These are phyloP conservation scores for Hirudinaria manillensis DNA, from an alignment of 2,888 invertebrate species.

Conservation along the genomic window DNA sequence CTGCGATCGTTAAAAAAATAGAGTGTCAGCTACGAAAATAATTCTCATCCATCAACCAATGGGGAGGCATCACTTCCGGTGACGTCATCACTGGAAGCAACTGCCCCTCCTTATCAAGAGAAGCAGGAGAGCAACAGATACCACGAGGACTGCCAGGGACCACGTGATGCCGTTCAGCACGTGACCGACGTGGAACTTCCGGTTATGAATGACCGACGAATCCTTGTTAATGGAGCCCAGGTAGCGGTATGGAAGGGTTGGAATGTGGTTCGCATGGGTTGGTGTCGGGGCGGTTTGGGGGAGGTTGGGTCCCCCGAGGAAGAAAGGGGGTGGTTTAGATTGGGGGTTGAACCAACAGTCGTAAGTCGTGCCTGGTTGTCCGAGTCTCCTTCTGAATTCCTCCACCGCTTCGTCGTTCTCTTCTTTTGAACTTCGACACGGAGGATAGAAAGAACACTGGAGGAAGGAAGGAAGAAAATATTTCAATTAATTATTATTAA, in stretches of 20 bases:
- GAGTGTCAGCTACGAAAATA: no score
- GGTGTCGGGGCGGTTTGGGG: no score
- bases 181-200: slow-evolving; percentile 34
- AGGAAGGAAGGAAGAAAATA: slow-evolving; percentile 8
- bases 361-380: slow-evolving; percentile 31
- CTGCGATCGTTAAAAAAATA: no score
- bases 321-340: slow-evolving; percentile 4
- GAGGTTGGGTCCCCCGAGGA: no score
- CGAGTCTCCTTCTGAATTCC: slow-evolving; percentile 32
- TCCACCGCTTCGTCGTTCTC: slow-evolving; percentile 35
- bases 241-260: no score
- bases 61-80: no score
- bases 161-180: slow-evolving; percentile 37
- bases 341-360: slow-evolving; percentile 35
- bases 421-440: slow-evolving; percentile 35
- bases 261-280: no score
- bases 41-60: no score
- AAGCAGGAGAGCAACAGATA: slow-evolving; percentile 31
- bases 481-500: no score
- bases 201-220: slow-evolving; percentile 31
- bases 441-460: slow-evolving; percentile 38
- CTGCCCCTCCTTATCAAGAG: slow-evolving; percentile 32
- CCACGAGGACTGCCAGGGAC: slow-evolving; percentile 33
- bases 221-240: not conserved
- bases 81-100: slow-evolving; percentile 26